These are phyloP conservation scores for Nipponacmea schrenckii DNA, from an alignment of 2,888 invertebrate genomes.

Conservation along the genomic window DNA sequence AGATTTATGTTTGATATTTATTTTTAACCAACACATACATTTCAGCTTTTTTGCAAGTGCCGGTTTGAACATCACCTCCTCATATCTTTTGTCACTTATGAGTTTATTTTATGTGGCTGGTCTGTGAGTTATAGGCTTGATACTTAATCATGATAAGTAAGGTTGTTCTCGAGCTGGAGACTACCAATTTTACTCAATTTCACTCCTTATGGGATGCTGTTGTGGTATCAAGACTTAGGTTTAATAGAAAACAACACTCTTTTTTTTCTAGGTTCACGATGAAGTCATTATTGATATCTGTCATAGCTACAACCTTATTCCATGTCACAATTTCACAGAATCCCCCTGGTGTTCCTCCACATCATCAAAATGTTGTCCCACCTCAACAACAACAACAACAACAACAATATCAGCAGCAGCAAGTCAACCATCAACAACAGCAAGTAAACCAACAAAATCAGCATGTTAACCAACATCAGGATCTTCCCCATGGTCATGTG, in stretches of 20 bases:
- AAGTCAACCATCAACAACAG: constrained; percentile 18
- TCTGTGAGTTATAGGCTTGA: too few relatives aligned
- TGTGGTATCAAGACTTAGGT: background rate
- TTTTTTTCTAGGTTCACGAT: background rate
- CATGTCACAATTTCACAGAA: constrained; percentile 14
- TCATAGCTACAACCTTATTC: constrained; percentile 9
- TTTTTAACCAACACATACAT: too few relatives aligned
- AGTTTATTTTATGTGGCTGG: too few relatives aligned
- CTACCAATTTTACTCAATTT: too few relatives aligned
- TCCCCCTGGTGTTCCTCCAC: constrained; percentile 43
- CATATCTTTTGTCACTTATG: too few relatives aligned
- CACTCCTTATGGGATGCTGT: too few relatives aligned
- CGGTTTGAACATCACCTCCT: too few relatives aligned
- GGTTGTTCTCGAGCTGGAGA: too few relatives aligned
- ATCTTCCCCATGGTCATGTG: constrained; percentile 26
- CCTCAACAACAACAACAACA: constrained; percentile 20
- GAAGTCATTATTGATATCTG: background rate
- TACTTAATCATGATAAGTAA: too few relatives aligned
- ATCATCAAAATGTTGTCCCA: constrained; percentile 13
- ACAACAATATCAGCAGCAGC: constrained; percentile 23
- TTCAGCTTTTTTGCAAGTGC: too few relatives aligned
- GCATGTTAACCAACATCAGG: constrained; percentile 27
- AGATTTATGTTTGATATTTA: too few relatives aligned
- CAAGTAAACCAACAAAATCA: constrained; percentile 28
- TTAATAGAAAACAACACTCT: background rate